Base-by-base conservation (phyloP, 2,797 vertebrate genomes). In the Potorous gilbertii region DNA sequence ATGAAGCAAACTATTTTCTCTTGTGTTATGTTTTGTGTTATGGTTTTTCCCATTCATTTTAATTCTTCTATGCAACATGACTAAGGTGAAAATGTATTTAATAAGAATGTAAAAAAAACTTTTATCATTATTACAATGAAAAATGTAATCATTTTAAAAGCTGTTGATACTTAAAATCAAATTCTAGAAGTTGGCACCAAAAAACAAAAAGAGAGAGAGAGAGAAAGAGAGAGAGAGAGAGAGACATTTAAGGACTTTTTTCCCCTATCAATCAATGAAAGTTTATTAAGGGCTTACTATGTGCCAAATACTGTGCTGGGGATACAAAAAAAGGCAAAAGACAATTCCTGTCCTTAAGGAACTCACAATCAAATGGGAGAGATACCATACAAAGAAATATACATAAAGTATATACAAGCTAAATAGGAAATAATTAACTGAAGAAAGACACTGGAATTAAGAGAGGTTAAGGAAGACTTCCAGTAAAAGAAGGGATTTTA, bases 121-220 rank as follows among this genome's bases (percentile, higher is more conserved):
- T 52, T 52, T 52, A 52, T 52, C 52, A 52, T 52, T 52, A 52
- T 52, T 52, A 52, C 52, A 52, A 52, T 52, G 52, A 74, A 74
- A 74, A 74, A 13, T 18, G 4, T 28, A 74, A 74, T 74, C 34
- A 74, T 34, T 62, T 62, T 74, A 40, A 74, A 74, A 74, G 62
- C 40, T 40, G n/a, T 5, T 74, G n/a, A 40, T 21, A 16, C 5
- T 74, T 8, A 40, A 74, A 24, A 8, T 5, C n/a, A 40, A 24
- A 40, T 74, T 40, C 18, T 74, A 74, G 66, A 74, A 40, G 18
- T 21, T 74, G n/a, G 66, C 18, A 40, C 34, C 2, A 74, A 40
- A 52, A 52, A 13, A 5, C 12, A 5, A 55, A 5, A 54, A 9
- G 10, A 9, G 10, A 9, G 10, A 0, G 10, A 1, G 9, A 6